A percentile compares a stretch with the other conserved stretches of the same genome.
phyloP scores from a whole-genome alignment of 1,140 invertebrate genomes.

The Aphelenchoides fujianensis region DNA sequence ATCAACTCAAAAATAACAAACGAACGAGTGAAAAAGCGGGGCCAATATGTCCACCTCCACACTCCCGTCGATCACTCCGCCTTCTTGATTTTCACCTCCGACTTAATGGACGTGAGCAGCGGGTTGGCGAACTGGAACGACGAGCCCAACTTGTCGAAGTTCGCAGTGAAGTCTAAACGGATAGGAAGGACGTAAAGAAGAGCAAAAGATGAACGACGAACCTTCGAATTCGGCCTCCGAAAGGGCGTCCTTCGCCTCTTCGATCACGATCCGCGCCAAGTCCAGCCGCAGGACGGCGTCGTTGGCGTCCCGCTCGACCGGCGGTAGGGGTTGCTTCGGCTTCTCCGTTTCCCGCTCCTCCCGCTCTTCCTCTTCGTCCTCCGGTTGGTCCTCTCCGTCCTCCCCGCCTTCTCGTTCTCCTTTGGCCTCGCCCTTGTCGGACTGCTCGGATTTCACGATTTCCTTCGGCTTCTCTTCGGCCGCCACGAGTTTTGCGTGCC shows the following conservation, averaged over 20 bases:
- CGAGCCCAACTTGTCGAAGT: background rate
- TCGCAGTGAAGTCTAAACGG: background rate
- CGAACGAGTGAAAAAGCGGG: too few relatives aligned
- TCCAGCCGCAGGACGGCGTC: background rate
- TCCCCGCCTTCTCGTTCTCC: too few relatives aligned
- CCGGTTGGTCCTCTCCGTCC: too few relatives aligned
- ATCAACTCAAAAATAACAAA: too few relatives aligned
- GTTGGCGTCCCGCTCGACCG: background rate
- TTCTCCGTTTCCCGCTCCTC: background rate
- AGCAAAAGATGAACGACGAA: background rate
- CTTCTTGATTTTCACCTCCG: background rate
- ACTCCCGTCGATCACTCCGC: too few relatives aligned
- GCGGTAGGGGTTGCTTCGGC: background rate
- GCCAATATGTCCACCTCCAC: too few relatives aligned
- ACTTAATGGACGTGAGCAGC: background rate
- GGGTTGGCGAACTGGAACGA: background rate
- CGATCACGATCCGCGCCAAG: background rate
- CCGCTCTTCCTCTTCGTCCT: too few relatives aligned
- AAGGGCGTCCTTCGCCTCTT: background rate
- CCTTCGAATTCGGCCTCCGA: background rate
- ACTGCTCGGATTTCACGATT: too few relatives aligned
- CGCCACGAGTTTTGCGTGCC: background rate
- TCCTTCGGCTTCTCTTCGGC: background rate
- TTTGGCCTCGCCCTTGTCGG: too few relatives aligned
- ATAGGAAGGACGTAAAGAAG: background rate